Percentiles rank a stretch among this genome's conserved stretches.
Evolutionary conservation across 92 coral and sea anemone species (phyloP).

Genomic region (Virgularia gustaviana): DNA sequence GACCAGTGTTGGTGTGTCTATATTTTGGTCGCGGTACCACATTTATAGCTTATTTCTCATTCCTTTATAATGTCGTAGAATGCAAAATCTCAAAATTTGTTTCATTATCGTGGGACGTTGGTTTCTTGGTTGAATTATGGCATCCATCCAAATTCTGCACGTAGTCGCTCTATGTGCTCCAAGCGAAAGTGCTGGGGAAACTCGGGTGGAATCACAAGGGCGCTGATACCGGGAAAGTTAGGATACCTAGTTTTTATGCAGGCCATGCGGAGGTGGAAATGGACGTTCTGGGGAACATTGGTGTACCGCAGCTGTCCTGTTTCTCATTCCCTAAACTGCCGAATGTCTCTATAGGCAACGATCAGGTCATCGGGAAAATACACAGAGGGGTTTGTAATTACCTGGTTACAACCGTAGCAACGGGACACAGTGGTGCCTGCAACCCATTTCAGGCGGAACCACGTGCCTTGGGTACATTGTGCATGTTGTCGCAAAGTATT

Average conservation of each 20-base stretch:
- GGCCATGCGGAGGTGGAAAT: slow-evolving; percentile 11
- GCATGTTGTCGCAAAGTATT: no score
- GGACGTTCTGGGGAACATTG: slow-evolving; percentile 11
- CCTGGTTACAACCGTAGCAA: slow-evolving; percentile 6
- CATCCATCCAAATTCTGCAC: slow-evolving; percentile 13
- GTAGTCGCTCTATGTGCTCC: background rate
- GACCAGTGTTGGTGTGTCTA: no score
- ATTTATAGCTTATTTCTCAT: no score
- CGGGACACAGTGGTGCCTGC: slow-evolving; percentile 14
- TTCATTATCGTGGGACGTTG: no score
- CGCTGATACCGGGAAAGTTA: slow-evolving; percentile 25
- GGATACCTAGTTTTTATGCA: slow-evolving; percentile 43
- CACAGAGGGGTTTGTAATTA: background rate
- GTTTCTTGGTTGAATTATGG: background rate
- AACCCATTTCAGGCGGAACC: slow-evolving; percentile 4
- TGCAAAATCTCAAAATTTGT: no score
- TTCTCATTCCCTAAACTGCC: background rate
- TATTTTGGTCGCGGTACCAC: no score
- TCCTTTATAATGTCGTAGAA: no score
- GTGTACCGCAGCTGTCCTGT: slow-evolving; percentile 20
- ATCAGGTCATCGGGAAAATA: background rate
- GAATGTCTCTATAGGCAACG: background rate
- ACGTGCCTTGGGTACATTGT: no score
- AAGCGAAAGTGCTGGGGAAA: background rate
- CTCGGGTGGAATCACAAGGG: slow-evolving; percentile 32